phyloP scores from a whole-genome alignment of 2,113 vertebrate genomes.

The Pelodiscus sinensis region DNA sequence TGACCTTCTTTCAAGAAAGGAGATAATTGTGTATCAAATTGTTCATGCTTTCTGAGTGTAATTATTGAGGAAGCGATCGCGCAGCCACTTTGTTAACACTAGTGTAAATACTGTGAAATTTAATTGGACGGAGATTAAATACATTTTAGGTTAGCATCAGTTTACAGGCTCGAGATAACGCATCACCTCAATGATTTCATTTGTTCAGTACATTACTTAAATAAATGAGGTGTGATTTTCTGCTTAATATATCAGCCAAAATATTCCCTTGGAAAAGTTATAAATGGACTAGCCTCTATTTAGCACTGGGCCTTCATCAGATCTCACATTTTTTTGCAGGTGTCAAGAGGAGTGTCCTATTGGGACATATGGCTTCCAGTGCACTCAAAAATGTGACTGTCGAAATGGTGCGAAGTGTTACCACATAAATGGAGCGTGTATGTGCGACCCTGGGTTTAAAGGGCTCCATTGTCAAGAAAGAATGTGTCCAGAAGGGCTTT shows the following conservation, averaged over 20 bases:
- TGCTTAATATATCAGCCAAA: background rate
- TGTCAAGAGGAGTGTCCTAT: conserved; percentile 97
- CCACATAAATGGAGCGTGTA: conserved; percentile 90
- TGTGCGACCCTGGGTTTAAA: conserved; percentile 94
- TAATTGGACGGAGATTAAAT: conserved; percentile 21
- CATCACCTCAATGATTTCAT: background rate
- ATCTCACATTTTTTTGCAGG: conserved; percentile 68
- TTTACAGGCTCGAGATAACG: background rate
- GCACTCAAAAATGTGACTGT: conserved; percentile 91
- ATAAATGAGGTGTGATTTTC: background rate
- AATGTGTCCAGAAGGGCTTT: conserved; percentile 91
- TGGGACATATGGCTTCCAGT: conserved; percentile 92
- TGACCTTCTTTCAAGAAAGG: background rate
- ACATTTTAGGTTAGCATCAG: background rate
- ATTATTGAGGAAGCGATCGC: conserved; percentile 1
- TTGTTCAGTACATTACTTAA: background rate
- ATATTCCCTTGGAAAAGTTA: rapidly evolving
- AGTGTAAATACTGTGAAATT: conserved; percentile 5
- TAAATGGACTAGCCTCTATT: background rate
- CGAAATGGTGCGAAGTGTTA: conserved; percentile 95
- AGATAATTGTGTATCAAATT: background rate
- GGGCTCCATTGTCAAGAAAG: conserved; percentile 93
- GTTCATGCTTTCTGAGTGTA: background rate
- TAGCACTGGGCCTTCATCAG: background rate
- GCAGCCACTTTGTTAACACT: conserved; percentile 11